Percentiles rank a stretch among this genome's conserved stretches.
Conservation (phyloP, 2,113 vertebrate genomes). For the Coracopsis vasa region DNA sequence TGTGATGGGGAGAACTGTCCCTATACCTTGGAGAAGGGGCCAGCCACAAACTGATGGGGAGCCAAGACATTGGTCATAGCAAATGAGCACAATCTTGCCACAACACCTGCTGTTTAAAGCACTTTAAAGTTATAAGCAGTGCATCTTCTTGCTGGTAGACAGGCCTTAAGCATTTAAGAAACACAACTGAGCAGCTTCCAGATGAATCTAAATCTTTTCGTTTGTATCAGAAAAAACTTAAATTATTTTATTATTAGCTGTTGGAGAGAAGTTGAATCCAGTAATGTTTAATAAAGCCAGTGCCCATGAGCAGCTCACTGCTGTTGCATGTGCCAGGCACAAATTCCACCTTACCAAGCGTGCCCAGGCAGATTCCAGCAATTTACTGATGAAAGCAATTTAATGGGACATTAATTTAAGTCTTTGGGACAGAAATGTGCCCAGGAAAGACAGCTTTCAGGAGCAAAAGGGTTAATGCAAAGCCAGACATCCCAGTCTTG, state of each 20-base stretch:
- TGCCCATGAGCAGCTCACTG: background rate
- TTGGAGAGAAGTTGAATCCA: background rate
- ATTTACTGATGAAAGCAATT: background rate
- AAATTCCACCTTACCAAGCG: background rate
- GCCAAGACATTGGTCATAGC: background rate
- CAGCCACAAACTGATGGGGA: background rate
- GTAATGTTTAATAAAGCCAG: slow-evolving; percentile 16
- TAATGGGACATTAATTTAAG: background rate
- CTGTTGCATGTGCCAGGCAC: background rate
- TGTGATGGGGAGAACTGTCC: background rate
- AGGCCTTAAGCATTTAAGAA: background rate
- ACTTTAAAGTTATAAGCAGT: background rate
- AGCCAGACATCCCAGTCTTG: background rate
- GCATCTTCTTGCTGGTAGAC: background rate
- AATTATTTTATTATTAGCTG: slow-evolving; percentile 18
- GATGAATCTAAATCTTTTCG: background rate
- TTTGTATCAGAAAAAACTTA: slow-evolving; percentile 1
- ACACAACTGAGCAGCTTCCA: background rate
- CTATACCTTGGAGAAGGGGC: background rate
- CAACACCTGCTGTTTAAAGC: too few species aligned
- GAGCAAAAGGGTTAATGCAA: background rate
- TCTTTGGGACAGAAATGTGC: background rate
- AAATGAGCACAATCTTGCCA: background rate
- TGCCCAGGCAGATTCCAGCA: background rate
- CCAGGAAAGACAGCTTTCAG: background rate